Conservation (phyloP, 2,888 invertebrate genomes). For the Allophyes oxyacanthae region DNA sequence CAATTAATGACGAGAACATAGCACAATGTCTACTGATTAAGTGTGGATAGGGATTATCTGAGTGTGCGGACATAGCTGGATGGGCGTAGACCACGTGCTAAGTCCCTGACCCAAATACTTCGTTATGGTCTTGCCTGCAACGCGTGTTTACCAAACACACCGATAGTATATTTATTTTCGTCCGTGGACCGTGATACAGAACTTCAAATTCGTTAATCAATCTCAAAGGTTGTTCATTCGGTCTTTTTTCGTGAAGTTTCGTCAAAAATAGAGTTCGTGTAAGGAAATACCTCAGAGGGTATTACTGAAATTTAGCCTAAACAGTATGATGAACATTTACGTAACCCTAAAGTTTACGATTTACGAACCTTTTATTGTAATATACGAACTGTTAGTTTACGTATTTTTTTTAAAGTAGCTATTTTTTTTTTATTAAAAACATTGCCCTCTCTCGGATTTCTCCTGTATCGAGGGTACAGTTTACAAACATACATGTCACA, state of each 20-base stretch:
- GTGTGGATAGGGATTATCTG: conserved; percentile 67
- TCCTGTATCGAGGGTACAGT: too few relatives aligned
- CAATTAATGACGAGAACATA: conserved; percentile 60
- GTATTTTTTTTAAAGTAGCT: too few relatives aligned
- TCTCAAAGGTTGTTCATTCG: conserved; percentile 28
- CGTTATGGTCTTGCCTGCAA: conserved; percentile 58
- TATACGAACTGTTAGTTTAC: too few relatives aligned
- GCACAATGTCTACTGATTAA: conserved; percentile 64
- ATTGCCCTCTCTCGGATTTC: too few relatives aligned
- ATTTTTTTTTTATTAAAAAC: too few relatives aligned
- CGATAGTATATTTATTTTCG: conserved; percentile 51
- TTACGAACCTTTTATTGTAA: too few relatives aligned
- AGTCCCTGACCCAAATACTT: conserved; percentile 74
- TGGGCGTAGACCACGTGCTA: conserved; percentile 69
- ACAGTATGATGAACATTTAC: too few relatives aligned
- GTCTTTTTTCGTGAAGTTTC: conserved; percentile 8
- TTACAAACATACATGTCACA: too few relatives aligned
- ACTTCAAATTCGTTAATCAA: conserved; percentile 44
- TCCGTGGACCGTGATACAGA: conserved; percentile 35
- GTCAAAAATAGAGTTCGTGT: conserved; percentile 9
- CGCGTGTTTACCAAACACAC: conserved; percentile 56
- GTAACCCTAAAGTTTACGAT: too few relatives aligned
- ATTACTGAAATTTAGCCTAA: background rate
- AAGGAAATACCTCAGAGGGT: conserved; percentile 4
- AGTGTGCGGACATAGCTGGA: conserved; percentile 59